Base-by-base conservation (phyloP, 2,888 invertebrate species). In the Stegana nigrithorax region DNA sequence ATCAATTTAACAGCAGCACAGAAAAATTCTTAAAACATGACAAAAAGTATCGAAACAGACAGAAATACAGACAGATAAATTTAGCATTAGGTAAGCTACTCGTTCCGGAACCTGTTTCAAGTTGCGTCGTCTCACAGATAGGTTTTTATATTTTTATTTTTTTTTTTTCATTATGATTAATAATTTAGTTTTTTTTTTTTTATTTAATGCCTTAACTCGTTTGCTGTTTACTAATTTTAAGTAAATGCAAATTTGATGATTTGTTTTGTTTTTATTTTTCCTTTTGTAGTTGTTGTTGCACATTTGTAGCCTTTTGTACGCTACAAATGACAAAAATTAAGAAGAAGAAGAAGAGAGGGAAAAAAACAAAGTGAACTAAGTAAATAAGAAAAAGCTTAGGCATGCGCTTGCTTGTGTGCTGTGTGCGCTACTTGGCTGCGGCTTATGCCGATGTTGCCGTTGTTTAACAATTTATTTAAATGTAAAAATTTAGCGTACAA, bases 401-500 rank as follows among this genome's bases (percentile, higher is more conserved):
- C 42, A n/a, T n/a, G n/a, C n/a, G n/a, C n/a, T n/a, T n/a, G n/a
- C n/a, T 29, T 7, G 6, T 29, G 29, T 29, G 29, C 6, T 29
- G 10, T 29, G 10, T 7, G 29, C 29, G 29, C 10, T 10, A 10
- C 6, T 10, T 29, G 6, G 29, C 6, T 29, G 29, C 10, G 10
- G 6, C 29, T 29, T 29, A 29, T 29, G 29, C 10, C 10, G 6
- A 29, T 29, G 6, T 29, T 29, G n/a, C 10, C 29, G 29, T 29
- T 29, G 29, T 7, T 29, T 29, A n/a, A n/a, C n/a, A n/a, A n/a
- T n/a, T n/a, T n/a, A n/a, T n/a, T n/a, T n/a, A n/a, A n/a, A n/a
- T n/a, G n/a, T n/a, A n/a, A n/a, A n/a, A n/a, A n/a, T 60, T 60
- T 26, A 17, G 53, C 45, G 25, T n/a, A 62, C 51, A 60, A 60